Base-by-base conservation (phyloP, 2,888 invertebrate species). In the Ferrisia virgata region DNA sequence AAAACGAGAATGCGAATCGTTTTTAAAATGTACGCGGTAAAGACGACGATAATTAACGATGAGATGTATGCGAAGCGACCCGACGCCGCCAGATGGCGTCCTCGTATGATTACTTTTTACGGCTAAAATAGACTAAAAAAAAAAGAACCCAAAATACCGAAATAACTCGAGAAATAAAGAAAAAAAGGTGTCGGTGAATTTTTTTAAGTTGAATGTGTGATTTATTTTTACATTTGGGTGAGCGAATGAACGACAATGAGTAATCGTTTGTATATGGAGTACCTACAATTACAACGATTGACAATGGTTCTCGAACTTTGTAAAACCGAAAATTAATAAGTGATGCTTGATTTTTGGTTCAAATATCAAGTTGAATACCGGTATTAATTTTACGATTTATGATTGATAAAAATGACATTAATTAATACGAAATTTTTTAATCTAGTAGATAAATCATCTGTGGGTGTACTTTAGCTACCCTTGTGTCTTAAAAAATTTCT, bases 241-340 rank as follows among this genome's bases (percentile, higher is more conserved):
- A 72, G 72, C 72, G 72, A 72, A 72, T 72, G 72, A 72, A 72
- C 72, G 72, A n/a, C 31, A 15, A 15, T 72, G 72, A 72, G 72
- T 72, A 72, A 72, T 33, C 72, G 72, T n/a, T n/a, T n/a, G n/a
- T n/a, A n/a, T n/a, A n/a, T n/a, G n/a, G n/a, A n/a, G n/a, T n/a
- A n/a, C n/a, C n/a, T n/a, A n/a, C n/a, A n/a, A n/a, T n/a, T n/a
- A n/a, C n/a, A n/a, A n/a, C 72, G 18, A 15, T 72, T 33, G 33
- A 69, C 13, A 3, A 43, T 3, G 43, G 3, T 15, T 40, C 28
- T 64, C 28, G 64, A 64, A 22, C 1, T 64, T 15, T 28, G 3
- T 4, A 1, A 15, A 64, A 28, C 18, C 64, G 64, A 28, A 64
- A 64, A 64, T 64, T 64, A 13, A 64, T 64, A 28, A 64, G 2